Evolutionary conservation across 2,888 invertebrate species (phyloP), one percentile per base, ranked within the genome.

Genomic region (Heliconius ethilla): DNA sequence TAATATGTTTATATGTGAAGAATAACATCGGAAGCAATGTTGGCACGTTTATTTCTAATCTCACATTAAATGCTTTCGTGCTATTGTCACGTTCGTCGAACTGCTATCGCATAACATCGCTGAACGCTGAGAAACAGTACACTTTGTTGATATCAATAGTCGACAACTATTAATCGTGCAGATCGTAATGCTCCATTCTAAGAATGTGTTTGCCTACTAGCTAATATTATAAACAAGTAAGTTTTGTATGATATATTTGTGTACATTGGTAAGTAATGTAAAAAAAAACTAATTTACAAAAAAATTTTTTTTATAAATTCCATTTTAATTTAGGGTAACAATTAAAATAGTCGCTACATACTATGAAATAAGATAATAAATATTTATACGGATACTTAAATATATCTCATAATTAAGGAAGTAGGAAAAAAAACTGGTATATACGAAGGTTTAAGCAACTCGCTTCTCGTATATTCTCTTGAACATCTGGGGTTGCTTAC

Each of bases 31-130:
- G 65, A 73, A 77, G 73, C 67, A 40, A 55, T 22, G 78, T 81
- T 81, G 82, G 85, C 91, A 92, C 90, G 91, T 92, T 86, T 86
- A 85, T 85, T 86, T 84, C 83, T 82, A 88, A 88, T 84, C 86
- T 86, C 89, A 90, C 89, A 89, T 90, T 81, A 84, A 81, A 81
- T 80, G 82, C 84, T 86, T 87, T 88, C 83, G 81, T 85, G 85
- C 85, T 86, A 89, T 89, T 88, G 89, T 91, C 93, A 92, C 93
- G 92, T 92, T 89, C 88, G 82, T 79, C 81, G 88, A 88, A 90
- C 85, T 81, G 84, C 82, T 84, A 84, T 83, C 84, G 81, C 84
- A 84, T 84, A 83, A 83, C 82, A 79, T 78, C 79, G 81, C 80
- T 78, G 80, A 80, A 80, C 75, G 82, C 83, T 83, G 84, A 79